Evolutionary conservation across 2,888 invertebrate species (phyloP).

Genomic region (Hypena proboscidalis): DNA sequence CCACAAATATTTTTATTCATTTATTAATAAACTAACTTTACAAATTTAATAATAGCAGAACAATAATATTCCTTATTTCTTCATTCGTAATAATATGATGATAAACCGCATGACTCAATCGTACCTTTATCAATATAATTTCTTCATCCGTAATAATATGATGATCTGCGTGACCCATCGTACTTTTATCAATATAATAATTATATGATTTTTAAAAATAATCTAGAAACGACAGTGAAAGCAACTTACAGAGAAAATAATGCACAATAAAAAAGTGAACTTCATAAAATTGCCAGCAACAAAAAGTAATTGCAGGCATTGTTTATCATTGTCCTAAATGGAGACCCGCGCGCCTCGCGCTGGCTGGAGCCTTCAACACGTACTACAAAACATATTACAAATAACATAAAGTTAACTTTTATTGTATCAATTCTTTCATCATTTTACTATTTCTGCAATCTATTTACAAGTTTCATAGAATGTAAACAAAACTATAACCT

Average conservation of each 20-base stretch:
- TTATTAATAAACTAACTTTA: conserved; percentile 86
- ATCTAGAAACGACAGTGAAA: conserved; percentile 84
- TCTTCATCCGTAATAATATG: conserved; percentile 83
- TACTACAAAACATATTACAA: conserved; percentile 76
- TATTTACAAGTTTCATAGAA: conserved; percentile 80
- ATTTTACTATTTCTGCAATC: conserved; percentile 75
- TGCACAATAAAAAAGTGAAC: conserved; percentile 79
- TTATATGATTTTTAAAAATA: conserved; percentile 84
- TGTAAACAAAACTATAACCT: conserved; percentile 82
- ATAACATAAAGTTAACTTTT: conserved; percentile 78
- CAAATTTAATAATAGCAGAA: conserved; percentile 86
- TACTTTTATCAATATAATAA: conserved; percentile 83
- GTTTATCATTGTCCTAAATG: conserved; percentile 56
- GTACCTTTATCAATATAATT: conserved; percentile 83
- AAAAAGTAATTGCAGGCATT: conserved; percentile 59
- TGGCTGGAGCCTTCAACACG: conserved; percentile 51
- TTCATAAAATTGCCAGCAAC: conserved; percentile 72
- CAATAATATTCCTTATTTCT: conserved; percentile 86
- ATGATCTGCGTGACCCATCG: conserved; percentile 79
- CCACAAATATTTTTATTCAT: conserved; percentile 79
- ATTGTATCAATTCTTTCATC: conserved; percentile 81
- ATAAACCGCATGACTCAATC: conserved; percentile 79
- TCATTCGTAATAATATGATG: conserved; percentile 83
- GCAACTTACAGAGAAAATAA: conserved; percentile 82
- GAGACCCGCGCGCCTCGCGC: conserved; percentile 36